Conservation (phyloP, 2,113 vertebrate genomes). For the Meriones unguiculatus region DNA sequence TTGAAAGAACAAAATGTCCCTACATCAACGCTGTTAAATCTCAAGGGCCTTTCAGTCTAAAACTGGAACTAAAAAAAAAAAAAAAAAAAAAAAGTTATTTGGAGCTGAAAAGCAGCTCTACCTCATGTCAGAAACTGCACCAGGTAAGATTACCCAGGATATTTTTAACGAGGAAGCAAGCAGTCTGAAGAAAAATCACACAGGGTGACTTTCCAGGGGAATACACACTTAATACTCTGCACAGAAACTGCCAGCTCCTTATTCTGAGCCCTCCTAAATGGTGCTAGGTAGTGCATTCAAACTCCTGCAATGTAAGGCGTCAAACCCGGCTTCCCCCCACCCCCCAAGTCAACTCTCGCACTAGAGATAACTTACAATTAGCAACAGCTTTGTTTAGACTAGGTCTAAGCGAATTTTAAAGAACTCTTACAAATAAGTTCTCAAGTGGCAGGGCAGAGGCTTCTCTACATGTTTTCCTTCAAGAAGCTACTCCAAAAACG, state of each 20-base stretch:
- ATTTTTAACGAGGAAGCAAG: slow-evolving; percentile 46
- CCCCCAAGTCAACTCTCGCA: background rate
- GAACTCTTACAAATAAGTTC: background rate
- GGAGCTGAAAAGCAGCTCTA: background rate
- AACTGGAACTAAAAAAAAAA: slow-evolving; percentile 1
- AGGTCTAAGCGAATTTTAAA: background rate
- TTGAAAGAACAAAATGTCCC: slow-evolving; percentile 38
- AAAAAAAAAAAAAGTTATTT: background rate
- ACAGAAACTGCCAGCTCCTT: background rate
- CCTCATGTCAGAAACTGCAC: background rate
- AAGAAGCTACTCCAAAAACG: slow-evolving; percentile 20
- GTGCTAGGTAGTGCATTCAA: background rate
- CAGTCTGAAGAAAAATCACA: background rate
- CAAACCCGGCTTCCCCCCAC: background rate
- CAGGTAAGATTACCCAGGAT: background rate
- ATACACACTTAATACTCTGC: background rate
- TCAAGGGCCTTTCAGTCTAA: slow-evolving; percentile 12
- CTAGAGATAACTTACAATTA: background rate
- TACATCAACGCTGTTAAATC: slow-evolving; percentile 27
- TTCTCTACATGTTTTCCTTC: background rate
- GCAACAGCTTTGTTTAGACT: background rate
- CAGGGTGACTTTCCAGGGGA: slow-evolving; percentile 25
- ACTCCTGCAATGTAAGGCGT: background rate
- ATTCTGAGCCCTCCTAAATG: background rate
- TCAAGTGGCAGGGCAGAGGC: background rate